phyloP scores from a whole-genome alignment of 1,140 invertebrate genomes.

The Anadara kagoshimensis region DNA sequence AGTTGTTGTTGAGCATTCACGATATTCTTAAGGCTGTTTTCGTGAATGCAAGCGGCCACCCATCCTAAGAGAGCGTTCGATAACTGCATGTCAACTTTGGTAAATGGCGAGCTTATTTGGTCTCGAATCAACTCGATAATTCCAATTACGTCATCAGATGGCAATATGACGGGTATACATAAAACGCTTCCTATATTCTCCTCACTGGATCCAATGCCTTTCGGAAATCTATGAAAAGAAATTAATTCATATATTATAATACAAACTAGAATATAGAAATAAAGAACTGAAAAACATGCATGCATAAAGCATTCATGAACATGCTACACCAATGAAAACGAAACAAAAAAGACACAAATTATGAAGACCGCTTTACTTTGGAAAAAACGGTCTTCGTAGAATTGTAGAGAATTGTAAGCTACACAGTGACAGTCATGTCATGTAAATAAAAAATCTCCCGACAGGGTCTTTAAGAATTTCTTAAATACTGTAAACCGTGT shows the following conservation, averaged over 20 bases:
- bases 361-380: not conserved
- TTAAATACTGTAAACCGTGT: no score
- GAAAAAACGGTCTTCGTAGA: not conserved
- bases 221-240: slow-evolving; percentile 49
- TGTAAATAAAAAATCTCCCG: no score
- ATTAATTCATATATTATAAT: not conserved
- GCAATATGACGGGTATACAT: slow-evolving; percentile 47
- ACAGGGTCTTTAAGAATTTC: no score
- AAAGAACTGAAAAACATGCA: not conserved
- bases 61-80: slow-evolving; percentile 44
- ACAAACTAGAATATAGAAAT: not conserved
- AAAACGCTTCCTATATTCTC: slow-evolving; percentile 42
- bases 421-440: no score
- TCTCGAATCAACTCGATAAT: slow-evolving; percentile 48
- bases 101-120: slow-evolving; percentile 37
- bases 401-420: not conserved
- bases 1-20: slow-evolving; percentile 66
- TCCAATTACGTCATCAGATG: slow-evolving; percentile 37
- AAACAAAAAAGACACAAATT: not conserved
- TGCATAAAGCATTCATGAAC: not conserved
- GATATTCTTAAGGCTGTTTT: slow-evolving; percentile 43
- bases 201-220: slow-evolving; percentile 41
- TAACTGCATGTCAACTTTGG: slow-evolving; percentile 43
- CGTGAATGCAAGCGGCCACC: slow-evolving; percentile 47
- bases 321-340: not conserved